These are phyloP conservation scores for Capitulum mitella DNA, from an alignment of 2,888 invertebrate species.

Conservation along the genomic window DNA sequence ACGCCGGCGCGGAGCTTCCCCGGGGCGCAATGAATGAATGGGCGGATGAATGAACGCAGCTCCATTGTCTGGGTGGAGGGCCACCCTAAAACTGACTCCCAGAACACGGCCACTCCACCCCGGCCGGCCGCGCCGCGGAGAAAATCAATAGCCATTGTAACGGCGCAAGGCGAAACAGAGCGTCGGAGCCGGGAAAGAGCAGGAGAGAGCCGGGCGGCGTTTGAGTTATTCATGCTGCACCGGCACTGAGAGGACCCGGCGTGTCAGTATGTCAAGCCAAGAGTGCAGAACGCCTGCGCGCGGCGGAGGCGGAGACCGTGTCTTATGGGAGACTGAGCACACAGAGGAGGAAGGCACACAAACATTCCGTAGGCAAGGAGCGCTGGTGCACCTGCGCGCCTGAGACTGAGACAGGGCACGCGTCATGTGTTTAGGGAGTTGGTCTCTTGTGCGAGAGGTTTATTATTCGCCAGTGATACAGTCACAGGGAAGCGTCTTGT, in stretches of 20 bases:
- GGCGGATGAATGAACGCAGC: not conserved
- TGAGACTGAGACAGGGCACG: too few species aligned
- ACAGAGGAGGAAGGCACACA: not conserved
- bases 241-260: too few species aligned
- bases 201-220: not conserved
- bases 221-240: not conserved
- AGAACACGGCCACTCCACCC: not conserved
- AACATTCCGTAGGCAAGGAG: too few species aligned
- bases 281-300: too few species aligned
- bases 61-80: slow-evolving; percentile 1
- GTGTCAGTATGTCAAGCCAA: too few species aligned
- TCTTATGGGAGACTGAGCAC: too few species aligned
- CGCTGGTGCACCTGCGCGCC: too few species aligned
- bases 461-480: too few species aligned
- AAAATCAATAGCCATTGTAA: slow-evolving; percentile 2
- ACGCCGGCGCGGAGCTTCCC: not conserved
- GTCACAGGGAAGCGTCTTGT: too few species aligned
- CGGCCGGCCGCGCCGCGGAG: not conserved
- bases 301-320: too few species aligned
- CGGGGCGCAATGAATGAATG: not conserved
- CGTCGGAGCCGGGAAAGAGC: not conserved
- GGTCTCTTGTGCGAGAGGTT: too few species aligned
- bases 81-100: slow-evolving; percentile 14
- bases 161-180: not conserved
- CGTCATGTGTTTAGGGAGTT: too few species aligned